Conservation (phyloP, 2,797 vertebrate species). For the Syndactyla subalaris region DNA sequence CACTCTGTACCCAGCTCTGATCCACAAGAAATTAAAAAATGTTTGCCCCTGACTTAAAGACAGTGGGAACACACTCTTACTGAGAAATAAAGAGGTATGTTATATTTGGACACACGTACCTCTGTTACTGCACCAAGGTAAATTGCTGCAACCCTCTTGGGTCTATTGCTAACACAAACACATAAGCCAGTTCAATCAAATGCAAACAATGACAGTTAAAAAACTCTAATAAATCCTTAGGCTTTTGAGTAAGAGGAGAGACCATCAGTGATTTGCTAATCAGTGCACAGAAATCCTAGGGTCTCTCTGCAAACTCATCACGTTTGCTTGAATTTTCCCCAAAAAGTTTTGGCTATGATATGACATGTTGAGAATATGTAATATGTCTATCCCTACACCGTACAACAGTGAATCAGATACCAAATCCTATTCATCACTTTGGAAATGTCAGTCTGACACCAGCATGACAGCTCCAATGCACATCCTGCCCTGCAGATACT, state of each 20-base stretch:
- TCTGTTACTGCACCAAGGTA: not conserved
- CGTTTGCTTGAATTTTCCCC: not conserved
- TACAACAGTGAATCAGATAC: not conserved
- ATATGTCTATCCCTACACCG: not conserved
- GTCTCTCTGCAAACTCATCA: not conserved
- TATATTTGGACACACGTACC: not conserved
- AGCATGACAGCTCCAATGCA: not conserved
- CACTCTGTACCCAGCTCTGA: not conserved
- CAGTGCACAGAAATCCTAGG: not conserved
- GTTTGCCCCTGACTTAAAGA: not conserved
- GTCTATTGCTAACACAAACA: not conserved
- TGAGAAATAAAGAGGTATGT: not conserved
- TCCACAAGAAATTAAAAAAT: not conserved
- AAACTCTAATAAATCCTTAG: not conserved
- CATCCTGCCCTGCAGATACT: not conserved
- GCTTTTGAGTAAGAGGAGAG: not conserved
- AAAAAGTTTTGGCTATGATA: not conserved
- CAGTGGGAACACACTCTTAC: rapidly evolving
- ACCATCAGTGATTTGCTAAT: not conserved
- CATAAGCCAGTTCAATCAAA: not conserved
- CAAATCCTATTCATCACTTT: slow-evolving; percentile 9
- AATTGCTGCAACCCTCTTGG: not conserved
- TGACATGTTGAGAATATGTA: not conserved
- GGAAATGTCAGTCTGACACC: slow-evolving; percentile 6
- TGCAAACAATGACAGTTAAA: not conserved